These are phyloP conservation scores for Theonella swinhoei DNA, from an alignment of 37 sponge, comb jelly and placozoan genomes.

Conservation along the genomic window DNA sequence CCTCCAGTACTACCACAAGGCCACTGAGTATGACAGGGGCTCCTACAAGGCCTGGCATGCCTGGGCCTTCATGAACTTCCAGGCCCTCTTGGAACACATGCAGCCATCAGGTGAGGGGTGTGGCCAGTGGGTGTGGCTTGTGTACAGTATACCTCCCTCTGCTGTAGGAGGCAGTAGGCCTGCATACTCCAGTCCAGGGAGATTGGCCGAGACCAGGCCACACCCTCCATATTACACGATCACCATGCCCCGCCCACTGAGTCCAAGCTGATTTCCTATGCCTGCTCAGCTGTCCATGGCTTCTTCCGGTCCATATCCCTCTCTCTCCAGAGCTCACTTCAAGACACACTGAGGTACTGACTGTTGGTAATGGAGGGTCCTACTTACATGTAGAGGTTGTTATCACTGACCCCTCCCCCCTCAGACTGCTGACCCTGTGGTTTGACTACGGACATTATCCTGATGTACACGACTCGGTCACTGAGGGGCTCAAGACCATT, in stretches of 20 bases:
- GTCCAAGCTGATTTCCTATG: slow-evolving; percentile 22
- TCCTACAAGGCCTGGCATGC: slow-evolving; percentile 99
- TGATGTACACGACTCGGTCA: slow-evolving; percentile 80
- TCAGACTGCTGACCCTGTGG: slow-evolving; percentile 94
- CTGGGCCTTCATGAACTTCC: slow-evolving; percentile 98
- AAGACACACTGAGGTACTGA: slow-evolving; percentile 94
- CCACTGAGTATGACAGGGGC: slow-evolving; percentile 79
- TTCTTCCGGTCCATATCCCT: slow-evolving; percentile 94
- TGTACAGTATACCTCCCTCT: not conserved
- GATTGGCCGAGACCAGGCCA: not conserved
- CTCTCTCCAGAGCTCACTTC: slow-evolving; percentile 84
- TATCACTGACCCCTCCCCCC: not conserved
- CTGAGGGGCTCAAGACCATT: slow-evolving; percentile 87
- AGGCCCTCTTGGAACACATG: slow-evolving; percentile 83
- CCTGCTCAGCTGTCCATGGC: slow-evolving; percentile 85
- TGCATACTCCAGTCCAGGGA: slow-evolving; percentile 1
- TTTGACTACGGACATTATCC: slow-evolving; percentile 86
- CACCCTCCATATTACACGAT: not conserved
- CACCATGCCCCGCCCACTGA: not conserved
- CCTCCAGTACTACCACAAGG: slow-evolving; percentile 74
- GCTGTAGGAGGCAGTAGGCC: not conserved
- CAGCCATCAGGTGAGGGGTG: too few relatives aligned
- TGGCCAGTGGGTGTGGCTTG: too few relatives aligned
- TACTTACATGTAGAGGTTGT: too few relatives aligned
- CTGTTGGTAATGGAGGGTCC: too few relatives aligned